These are phyloP conservation scores for Altica lythri DNA, from an alignment of 2,888 invertebrate species.

Conservation along the genomic window DNA sequence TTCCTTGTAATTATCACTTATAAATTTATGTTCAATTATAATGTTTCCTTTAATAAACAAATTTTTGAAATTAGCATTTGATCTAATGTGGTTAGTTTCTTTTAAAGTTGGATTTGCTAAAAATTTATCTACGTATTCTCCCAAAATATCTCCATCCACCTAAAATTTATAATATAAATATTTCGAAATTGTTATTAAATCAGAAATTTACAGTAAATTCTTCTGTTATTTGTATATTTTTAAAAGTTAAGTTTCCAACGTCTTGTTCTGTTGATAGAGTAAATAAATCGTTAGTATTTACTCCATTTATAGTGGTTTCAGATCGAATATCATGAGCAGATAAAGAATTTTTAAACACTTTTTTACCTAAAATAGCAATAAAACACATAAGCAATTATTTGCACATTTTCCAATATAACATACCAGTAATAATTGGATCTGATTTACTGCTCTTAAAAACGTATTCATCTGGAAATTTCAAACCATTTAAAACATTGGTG, in stretches of 20 bases:
- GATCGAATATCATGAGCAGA: slow-evolving; percentile 52
- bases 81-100: slow-evolving; percentile 54
- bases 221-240: slow-evolving; percentile 60
- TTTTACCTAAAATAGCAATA: slow-evolving; percentile 56
- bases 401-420: slow-evolving; percentile 12
- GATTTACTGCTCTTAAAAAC: slow-evolving; percentile 52
- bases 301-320: slow-evolving; percentile 57
- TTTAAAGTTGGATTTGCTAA: slow-evolving; percentile 58
- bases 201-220: slow-evolving; percentile 10
- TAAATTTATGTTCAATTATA: slow-evolving; percentile 55
- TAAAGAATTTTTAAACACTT: slow-evolving; percentile 57
- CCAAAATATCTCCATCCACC: slow-evolving; percentile 60
- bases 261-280: slow-evolving; percentile 57
- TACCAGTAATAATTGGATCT: slow-evolving; percentile 54
- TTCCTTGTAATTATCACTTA: slow-evolving; percentile 52
- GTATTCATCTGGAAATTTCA: slow-evolving; percentile 62
- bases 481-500: slow-evolving; percentile 56
- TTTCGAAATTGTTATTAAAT: background rate
- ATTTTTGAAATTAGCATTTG: slow-evolving; percentile 58
- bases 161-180: slow-evolving; percentile 43
- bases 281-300: slow-evolving; percentile 58
- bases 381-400: too few relatives aligned
- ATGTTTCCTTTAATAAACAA: slow-evolving; percentile 61
- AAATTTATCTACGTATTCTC: slow-evolving; percentile 54
- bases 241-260: slow-evolving; percentile 59